Conservation (phyloP, 2,888 invertebrate genomes). For the Cetonia aurata region DNA sequence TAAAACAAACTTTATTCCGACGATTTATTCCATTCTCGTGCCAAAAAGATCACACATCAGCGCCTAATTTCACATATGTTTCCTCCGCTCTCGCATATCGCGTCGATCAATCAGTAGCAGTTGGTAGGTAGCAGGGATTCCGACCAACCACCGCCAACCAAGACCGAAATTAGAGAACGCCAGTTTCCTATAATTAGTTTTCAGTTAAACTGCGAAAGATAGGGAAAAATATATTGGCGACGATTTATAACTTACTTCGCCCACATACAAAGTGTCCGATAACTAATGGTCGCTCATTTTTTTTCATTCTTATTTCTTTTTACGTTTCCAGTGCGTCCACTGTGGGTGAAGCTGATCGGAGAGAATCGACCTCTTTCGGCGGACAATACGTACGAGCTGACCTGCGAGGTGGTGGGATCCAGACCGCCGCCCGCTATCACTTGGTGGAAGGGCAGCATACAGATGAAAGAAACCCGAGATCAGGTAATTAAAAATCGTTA, state of each 20-base stretch:
- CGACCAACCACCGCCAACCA: no score
- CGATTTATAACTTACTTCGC: constrained; percentile 21
- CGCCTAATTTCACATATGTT: no score
- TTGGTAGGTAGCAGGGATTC: no score
- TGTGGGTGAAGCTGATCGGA: constrained; percentile 77
- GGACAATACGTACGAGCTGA: constrained; percentile 77
- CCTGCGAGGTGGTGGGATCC: constrained; percentile 81
- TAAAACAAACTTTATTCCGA: no score
- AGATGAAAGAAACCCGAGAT: constrained; percentile 76
- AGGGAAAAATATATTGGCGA: constrained; percentile 17
- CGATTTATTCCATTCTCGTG: no score
- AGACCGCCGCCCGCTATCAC: constrained; percentile 82
- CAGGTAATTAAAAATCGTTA: constrained; percentile 68
- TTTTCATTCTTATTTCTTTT: constrained; percentile 38
- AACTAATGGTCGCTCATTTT: constrained; percentile 32
- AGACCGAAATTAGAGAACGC: not conserved
- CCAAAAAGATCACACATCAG: no score
- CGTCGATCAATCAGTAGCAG: no score
- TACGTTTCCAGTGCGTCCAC: constrained; percentile 76
- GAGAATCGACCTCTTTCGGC: constrained; percentile 80
- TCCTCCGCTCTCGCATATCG: no score
- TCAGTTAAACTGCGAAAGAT: constrained; percentile 19
- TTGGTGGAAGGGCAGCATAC: constrained; percentile 82
- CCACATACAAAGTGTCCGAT: constrained; percentile 14
- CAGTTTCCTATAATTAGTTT: constrained; percentile 17